Evolutionary conservation across 2,888 invertebrate species (phyloP).

Genomic region (Malthinus flaveolus): DNA sequence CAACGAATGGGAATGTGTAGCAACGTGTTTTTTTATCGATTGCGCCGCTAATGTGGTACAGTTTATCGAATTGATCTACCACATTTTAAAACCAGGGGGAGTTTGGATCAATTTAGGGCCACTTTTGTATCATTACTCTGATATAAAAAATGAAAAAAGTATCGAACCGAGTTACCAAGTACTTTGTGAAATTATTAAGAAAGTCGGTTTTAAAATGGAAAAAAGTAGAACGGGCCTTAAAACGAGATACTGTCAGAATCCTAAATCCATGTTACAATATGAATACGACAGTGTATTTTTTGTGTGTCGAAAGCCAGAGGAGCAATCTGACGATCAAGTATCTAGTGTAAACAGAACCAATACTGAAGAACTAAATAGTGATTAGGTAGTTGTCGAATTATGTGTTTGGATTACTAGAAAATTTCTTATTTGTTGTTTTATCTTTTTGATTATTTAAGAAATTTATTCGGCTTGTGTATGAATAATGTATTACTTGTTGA

Average conservation of each 20-base stretch:
- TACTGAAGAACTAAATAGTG: neutral
- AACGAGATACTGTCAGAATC: constrained; percentile 91
- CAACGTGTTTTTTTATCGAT: constrained; percentile 98
- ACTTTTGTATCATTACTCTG: constrained; percentile 87
- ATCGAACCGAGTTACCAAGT: constrained; percentile 87
- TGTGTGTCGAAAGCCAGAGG: constrained; percentile 80
- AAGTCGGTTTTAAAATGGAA: constrained; percentile 82
- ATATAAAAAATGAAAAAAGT: constrained; percentile 82
- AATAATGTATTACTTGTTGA: no score
- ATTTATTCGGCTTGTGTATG: no score
- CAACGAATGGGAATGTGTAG: constrained; percentile 87
- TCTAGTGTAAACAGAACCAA: neutral
- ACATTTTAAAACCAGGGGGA: constrained; percentile 87
- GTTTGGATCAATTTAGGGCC: constrained; percentile 92
- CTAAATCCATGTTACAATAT: constrained; percentile 89
- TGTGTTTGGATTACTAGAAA: no score
- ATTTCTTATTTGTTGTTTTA: no score
- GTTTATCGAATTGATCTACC: constrained; percentile 90
- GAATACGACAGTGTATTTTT: constrained; percentile 92
- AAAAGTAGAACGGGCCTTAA: constrained; percentile 78
- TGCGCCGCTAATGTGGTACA: constrained; percentile 96
- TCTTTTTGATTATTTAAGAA: no score
- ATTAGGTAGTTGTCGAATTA: no score
- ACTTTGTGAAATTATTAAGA: constrained; percentile 71
- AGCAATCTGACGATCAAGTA: neutral